Percentiles rank a stretch among this genome's conserved stretches.
phyloP scores from a whole-genome alignment of 2,113 vertebrate species.

The Rhinolophus ferrumequinum region DNA sequence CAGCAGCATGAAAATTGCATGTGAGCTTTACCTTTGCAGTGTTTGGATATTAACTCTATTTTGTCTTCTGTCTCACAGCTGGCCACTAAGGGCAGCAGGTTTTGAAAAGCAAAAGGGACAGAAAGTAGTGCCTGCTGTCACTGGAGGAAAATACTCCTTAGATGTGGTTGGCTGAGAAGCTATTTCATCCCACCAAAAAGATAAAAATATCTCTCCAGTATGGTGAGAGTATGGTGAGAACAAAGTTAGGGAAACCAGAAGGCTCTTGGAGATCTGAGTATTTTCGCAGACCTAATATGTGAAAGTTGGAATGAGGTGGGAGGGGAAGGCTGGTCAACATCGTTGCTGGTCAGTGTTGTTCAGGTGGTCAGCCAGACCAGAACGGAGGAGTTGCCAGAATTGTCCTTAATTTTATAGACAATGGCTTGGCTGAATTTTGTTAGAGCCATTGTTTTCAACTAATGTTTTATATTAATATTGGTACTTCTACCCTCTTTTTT shows the following conservation, averaged over 20 bases:
- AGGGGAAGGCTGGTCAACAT: neutral
- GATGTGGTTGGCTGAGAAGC: neutral
- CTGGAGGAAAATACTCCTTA: neutral
- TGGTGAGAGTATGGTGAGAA: neutral
- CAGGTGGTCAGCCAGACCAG: neutral
- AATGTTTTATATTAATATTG: neutral
- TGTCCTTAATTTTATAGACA: neutral
- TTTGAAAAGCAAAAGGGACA: neutral
- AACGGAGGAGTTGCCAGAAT: neutral
- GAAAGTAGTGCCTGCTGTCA: neutral
- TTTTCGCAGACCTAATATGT: neutral
- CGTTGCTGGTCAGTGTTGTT: neutral
- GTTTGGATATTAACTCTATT: neutral
- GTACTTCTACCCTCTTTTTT: neutral
- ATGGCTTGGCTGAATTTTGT: neutral
- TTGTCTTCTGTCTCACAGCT: neutral
- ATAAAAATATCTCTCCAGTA: neutral
- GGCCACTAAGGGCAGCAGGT: neutral
- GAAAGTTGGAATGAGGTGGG: neutral
- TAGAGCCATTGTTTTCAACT: neutral
- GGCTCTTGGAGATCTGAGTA: neutral
- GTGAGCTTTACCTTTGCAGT: neutral
- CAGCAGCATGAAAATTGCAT: neutral
- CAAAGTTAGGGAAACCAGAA: neutral
- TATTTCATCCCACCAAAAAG: neutral